These are phyloP conservation scores for Bhutanitis thaidina DNA, from an alignment of 2,888 invertebrate genomes.

Conservation along the genomic window DNA sequence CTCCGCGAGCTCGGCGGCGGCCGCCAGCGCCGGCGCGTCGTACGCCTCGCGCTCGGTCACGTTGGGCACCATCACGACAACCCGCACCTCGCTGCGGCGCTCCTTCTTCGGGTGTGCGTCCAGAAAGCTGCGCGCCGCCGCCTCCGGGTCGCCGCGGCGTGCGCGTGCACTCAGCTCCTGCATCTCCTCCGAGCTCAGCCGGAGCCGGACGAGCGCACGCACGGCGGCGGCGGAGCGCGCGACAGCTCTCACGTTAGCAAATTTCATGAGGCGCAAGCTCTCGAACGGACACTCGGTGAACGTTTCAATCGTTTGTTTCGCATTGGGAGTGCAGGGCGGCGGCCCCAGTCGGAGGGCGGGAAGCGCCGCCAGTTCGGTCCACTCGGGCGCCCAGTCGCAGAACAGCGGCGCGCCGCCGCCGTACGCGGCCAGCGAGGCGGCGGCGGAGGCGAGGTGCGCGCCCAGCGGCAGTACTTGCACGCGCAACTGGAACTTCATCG, in stretches of 20 bases:
- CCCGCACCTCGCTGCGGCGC: constrained; percentile 39
- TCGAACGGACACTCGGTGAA: constrained; percentile 52
- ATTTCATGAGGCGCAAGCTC: constrained; percentile 51
- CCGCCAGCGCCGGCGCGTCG: constrained; percentile 41
- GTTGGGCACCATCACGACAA: constrained; percentile 40
- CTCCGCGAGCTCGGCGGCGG: constrained; percentile 55
- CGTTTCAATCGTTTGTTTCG: constrained; percentile 1
- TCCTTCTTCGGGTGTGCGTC: constrained; percentile 34
- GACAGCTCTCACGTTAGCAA: constrained; percentile 48
- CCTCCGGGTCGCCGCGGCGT: constrained; percentile 25
- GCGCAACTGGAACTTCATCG: constrained; percentile 32
- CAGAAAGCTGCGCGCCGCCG: constrained; percentile 36
- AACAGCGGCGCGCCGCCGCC: constrained; percentile 24
- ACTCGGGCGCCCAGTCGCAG: constrained; percentile 43
- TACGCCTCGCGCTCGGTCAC: constrained; percentile 37
- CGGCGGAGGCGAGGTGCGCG: constrained; percentile 21
- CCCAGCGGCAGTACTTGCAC: constrained; percentile 34
- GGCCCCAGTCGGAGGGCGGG: constrained; percentile 39
- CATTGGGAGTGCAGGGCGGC: constrained; percentile 43
- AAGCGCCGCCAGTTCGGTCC: constrained; percentile 20
- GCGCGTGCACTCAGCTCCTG: constrained; percentile 32
- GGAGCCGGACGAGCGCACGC: constrained; percentile 42
- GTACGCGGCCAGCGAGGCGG: constrained; percentile 17
- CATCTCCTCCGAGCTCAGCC: constrained; percentile 36
- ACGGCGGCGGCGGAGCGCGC: constrained; percentile 45